Evolutionary conservation across 2,797 vertebrate species (phyloP).

Genomic region (Cyclopterus lumpus): DNA sequence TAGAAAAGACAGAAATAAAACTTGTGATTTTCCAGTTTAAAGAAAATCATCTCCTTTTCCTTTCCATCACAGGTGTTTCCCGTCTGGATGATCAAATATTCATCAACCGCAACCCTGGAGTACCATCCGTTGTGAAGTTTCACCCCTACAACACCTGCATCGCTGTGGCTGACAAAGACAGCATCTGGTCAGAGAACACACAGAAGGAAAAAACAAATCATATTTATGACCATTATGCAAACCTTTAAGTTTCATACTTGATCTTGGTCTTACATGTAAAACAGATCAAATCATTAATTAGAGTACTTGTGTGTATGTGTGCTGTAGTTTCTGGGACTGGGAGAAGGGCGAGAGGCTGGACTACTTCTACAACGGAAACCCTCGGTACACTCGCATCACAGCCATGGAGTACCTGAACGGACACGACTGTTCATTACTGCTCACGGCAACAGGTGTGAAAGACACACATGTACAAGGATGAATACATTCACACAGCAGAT

Average conservation of each 20-base stretch:
- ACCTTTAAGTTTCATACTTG: neutral
- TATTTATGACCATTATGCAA: neutral
- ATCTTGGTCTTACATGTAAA: slow-evolving; percentile 9
- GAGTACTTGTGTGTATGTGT: slow-evolving; percentile 6
- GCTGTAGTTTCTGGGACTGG: slow-evolving; percentile 96
- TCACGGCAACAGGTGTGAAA: slow-evolving; percentile 91
- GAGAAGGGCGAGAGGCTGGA: slow-evolving; percentile 96
- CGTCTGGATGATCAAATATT: slow-evolving; percentile 98
- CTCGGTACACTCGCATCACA: slow-evolving; percentile 95
- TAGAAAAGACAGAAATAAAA: neutral
- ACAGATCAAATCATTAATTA: neutral
- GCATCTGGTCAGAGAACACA: slow-evolving; percentile 89
- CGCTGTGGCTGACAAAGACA: slow-evolving; percentile 97
- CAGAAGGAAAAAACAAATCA: neutral
- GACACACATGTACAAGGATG: neutral
- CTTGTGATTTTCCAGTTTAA: slow-evolving; percentile 6
- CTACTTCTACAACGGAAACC: slow-evolving; percentile 98
- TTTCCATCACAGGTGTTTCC: slow-evolving; percentile 85
- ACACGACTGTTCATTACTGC: slow-evolving; percentile 94
- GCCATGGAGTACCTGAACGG: slow-evolving; percentile 98
- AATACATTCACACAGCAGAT: neutral
- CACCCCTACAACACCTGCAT: slow-evolving; percentile 97
- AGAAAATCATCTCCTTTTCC: neutral
- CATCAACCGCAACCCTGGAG: slow-evolving; percentile 96
- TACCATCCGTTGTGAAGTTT: slow-evolving; percentile 97